Conservation (phyloP, 2,113 vertebrate species). For the Callorhinus ursinus region DNA sequence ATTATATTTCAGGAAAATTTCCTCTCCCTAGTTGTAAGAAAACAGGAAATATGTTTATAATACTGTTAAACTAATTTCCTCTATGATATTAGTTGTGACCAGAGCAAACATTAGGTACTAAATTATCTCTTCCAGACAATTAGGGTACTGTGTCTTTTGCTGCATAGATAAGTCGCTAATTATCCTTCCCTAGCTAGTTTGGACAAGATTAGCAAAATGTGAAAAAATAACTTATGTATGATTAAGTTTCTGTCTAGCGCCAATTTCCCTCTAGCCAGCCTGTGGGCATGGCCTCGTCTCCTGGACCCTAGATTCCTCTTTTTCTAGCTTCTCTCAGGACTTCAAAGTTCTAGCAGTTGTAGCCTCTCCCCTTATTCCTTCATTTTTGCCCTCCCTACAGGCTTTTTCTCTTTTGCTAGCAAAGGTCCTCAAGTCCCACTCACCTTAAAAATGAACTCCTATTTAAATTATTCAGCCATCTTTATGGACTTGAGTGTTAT, state of each 20-base stretch:
- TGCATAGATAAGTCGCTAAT: not conserved
- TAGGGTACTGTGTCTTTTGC: slow-evolving; percentile 3
- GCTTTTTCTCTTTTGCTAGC: not conserved
- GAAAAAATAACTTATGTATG: not conserved
- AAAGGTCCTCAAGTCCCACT: not conserved
- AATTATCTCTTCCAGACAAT: slow-evolving; percentile 21
- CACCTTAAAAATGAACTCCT: not conserved
- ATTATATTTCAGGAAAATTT: slow-evolving; percentile 49
- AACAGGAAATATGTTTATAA: not conserved
- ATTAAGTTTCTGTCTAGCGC: not conserved
- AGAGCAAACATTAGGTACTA: not conserved
- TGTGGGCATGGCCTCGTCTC: not conserved
- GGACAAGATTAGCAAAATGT: not conserved
- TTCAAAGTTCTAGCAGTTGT: not conserved
- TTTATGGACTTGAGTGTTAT: not conserved
- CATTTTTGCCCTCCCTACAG: not conserved
- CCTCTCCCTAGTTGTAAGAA: not conserved
- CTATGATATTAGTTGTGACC: not conserved
- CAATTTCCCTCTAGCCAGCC: not conserved
- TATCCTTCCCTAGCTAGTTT: not conserved
- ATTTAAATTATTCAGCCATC: not conserved
- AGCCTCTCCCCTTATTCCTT: not conserved
- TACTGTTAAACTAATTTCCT: not conserved
- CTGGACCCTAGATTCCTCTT: not conserved
- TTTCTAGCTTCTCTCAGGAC: not conserved